A percentile compares a stretch with the other conserved stretches of the same genome.
Conservation (phyloP, 2,888 invertebrate species). For the Terebella lapidaria region DNA sequence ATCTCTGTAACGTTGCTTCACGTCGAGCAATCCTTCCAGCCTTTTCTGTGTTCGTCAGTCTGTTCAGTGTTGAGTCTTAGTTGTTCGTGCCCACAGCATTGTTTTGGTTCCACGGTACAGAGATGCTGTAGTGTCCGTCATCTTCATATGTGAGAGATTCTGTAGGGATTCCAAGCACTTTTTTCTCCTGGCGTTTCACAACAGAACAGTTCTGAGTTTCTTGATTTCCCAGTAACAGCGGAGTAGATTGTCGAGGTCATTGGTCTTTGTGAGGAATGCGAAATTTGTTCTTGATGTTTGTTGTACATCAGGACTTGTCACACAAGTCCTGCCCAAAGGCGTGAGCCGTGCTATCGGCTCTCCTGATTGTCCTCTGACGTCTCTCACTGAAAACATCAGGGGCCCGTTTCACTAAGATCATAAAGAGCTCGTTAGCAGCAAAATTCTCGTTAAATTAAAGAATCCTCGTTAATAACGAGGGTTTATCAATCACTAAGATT, state of each 20-base stretch:
- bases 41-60: conserved; percentile 17
- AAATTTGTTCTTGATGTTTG: neutral
- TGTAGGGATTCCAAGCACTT: too few species aligned
- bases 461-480: too few species aligned
- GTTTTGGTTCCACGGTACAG: conserved; percentile 17
- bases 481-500: too few species aligned
- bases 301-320: conserved; percentile 5
- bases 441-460: too few species aligned
- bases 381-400: conserved; percentile 7
- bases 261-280: neutral
- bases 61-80: too few species aligned
- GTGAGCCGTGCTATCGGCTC: conserved; percentile 19
- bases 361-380: conserved; percentile 16
- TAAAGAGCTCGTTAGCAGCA: too few species aligned
- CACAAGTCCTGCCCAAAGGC: conserved; percentile 24
- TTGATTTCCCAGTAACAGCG: neutral
- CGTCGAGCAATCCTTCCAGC: too few species aligned
- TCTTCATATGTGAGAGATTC: too few species aligned
- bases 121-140: too few species aligned
- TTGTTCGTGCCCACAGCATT: conserved; percentile 6
- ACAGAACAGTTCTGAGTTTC: neutral
- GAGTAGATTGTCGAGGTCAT: neutral
- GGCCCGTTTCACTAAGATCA: too few species aligned
- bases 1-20: conserved; percentile 11
- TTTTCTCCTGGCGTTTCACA: neutral